These are phyloP conservation scores for Sminthurides aquaticus DNA, from an alignment of 2,888 invertebrate genomes.

Conservation along the genomic window DNA sequence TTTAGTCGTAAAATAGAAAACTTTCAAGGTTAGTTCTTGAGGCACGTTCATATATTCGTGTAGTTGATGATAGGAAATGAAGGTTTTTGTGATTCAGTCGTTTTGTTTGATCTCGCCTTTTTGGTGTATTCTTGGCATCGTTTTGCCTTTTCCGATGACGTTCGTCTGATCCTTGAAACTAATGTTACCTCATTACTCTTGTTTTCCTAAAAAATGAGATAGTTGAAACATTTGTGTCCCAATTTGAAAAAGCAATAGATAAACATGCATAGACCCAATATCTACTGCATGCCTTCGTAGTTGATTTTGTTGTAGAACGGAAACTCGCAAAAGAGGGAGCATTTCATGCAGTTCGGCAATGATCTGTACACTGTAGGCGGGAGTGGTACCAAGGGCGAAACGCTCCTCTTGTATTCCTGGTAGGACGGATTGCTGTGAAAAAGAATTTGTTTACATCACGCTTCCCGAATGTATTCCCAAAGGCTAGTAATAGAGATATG, in stretches of 20 bases:
- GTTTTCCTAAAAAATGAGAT: neutral
- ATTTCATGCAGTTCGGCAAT: constrained; percentile 74
- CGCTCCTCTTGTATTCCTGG: constrained; percentile 76
- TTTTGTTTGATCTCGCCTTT: no score
- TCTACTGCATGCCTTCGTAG: constrained; percentile 13
- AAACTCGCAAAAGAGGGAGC: constrained; percentile 77
- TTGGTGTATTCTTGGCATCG: no score
- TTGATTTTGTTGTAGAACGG: constrained; percentile 64
- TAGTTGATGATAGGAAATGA: no score
- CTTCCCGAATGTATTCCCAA: no score
- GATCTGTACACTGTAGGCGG: constrained; percentile 81
- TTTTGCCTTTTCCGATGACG: neutral
- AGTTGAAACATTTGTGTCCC: neutral
- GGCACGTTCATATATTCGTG: no score
- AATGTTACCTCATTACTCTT: neutral
- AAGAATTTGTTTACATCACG: no score
- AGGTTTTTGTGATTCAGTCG: no score
- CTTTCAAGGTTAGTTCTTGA: no score
- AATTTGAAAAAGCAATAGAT: neutral
- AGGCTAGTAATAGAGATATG: no score
- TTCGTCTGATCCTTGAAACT: neutral
- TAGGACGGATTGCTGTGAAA: constrained; percentile 69
- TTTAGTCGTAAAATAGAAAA: no score
- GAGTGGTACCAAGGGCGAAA: constrained; percentile 80
- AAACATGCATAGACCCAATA: neutral